Evolutionary conservation across 2,888 invertebrate genomes (phyloP).

Genomic region (Coleophora flavipennella): DNA sequence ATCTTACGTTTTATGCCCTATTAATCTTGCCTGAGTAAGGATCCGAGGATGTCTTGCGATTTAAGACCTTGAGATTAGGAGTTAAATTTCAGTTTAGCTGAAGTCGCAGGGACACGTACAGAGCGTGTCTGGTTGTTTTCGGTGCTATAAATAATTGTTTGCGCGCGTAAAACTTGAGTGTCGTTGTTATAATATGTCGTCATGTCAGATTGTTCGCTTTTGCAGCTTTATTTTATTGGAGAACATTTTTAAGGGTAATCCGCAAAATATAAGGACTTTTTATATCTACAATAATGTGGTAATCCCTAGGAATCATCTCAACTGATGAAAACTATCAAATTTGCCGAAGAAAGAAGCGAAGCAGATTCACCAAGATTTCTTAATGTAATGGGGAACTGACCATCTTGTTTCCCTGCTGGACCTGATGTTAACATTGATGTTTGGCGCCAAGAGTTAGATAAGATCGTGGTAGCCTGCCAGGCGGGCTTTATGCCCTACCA

Average conservation of each 20-base stretch:
- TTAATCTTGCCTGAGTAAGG: slow-evolving; percentile 63
- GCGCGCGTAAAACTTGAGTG: slow-evolving; percentile 65
- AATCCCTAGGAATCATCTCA: no score
- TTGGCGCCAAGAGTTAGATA: no score
- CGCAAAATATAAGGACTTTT: slow-evolving; percentile 42
- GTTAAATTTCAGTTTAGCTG: slow-evolving; percentile 32
- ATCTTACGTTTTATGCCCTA: slow-evolving; percentile 72
- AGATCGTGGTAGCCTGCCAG: no score
- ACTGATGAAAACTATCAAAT: no score
- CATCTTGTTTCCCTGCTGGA: no score
- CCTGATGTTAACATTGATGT: no score
- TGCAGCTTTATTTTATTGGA: slow-evolving; percentile 43
- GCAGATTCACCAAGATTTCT: no score
- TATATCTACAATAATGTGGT: no score
- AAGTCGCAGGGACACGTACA: slow-evolving; percentile 22
- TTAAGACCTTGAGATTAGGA: slow-evolving; percentile 25
- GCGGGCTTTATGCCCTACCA: no score
- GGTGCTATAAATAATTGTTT: slow-evolving; percentile 70
- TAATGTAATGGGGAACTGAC: no score
- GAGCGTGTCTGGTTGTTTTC: slow-evolving; percentile 46
- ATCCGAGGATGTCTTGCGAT: slow-evolving; percentile 24
- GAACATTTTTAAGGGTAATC: slow-evolving; percentile 48
- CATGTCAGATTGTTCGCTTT: no score
- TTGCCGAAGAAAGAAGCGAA: no score
- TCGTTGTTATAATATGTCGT: slow-evolving; percentile 29